Percentiles rank a stretch among this genome's conserved stretches.
phyloP scores from a whole-genome alignment of 1,140 invertebrate genomes.

The Frieseomelitta varia region DNA sequence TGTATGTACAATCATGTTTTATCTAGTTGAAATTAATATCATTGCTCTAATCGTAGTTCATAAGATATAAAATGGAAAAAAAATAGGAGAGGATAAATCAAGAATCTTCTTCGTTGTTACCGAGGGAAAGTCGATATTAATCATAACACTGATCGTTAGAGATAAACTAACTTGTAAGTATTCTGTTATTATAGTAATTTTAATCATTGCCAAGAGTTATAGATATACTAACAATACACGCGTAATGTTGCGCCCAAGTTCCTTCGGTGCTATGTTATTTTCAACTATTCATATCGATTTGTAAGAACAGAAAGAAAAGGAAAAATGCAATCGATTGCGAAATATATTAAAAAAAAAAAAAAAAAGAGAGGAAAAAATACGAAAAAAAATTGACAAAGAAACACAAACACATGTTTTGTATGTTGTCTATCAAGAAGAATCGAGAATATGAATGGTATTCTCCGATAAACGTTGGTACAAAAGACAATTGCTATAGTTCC shows the following conservation, averaged over 20 bases:
- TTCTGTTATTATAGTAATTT: slow-evolving; percentile 47
- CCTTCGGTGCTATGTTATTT: slow-evolving; percentile 58
- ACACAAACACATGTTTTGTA: slow-evolving; percentile 41
- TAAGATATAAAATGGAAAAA: background rate
- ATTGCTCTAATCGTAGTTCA: slow-evolving; percentile 14
- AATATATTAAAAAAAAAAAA: background rate
- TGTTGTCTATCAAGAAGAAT: slow-evolving; percentile 43
- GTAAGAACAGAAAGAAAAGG: background rate
- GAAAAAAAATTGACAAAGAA: background rate
- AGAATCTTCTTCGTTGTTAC: slow-evolving; percentile 61
- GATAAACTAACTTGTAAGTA: slow-evolving; percentile 44
- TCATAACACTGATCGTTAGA: slow-evolving; percentile 49
- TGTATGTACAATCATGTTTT: slow-evolving; percentile 42
- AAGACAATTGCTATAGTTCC: slow-evolving; percentile 50
- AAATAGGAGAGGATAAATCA: slow-evolving; percentile 17
- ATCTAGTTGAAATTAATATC: slow-evolving; percentile 9
- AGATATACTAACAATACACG: slow-evolving; percentile 23
- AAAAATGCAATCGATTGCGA: background rate
- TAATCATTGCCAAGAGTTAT: slow-evolving; percentile 57
- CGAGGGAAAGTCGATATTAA: slow-evolving; percentile 44
- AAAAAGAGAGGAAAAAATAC: background rate
- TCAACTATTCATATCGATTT: slow-evolving; percentile 39
- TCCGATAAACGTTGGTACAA: slow-evolving; percentile 51
- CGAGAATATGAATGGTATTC: slow-evolving; percentile 11
- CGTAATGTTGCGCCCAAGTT: slow-evolving; percentile 59